A percentile compares a stretch with the other conserved stretches of the same genome.
phyloP scores from a whole-genome alignment of 2,888 invertebrate genomes.

The Rotaria magnacalcarata region DNA sequence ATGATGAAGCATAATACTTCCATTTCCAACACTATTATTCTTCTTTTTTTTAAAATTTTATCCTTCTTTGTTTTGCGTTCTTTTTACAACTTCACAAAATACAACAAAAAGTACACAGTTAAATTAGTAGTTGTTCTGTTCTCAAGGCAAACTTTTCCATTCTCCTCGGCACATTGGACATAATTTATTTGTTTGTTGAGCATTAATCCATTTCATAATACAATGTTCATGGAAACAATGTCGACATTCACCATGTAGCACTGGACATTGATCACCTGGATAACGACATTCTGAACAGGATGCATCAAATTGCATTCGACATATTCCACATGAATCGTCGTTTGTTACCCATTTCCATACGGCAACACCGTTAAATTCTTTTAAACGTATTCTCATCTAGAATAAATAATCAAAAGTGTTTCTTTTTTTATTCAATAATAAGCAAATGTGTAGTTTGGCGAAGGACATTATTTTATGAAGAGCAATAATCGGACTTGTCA shows the following conservation, averaged over 20 bases:
- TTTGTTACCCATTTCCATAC: conserved; percentile 98
- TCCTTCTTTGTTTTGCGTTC: not conserved
- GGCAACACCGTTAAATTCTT: conserved; percentile 70
- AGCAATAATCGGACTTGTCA: not conserved
- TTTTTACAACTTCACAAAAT: not conserved
- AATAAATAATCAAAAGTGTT: not conserved
- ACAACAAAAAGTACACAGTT: not conserved
- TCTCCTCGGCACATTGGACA: conserved; percentile 90
- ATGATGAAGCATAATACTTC: not conserved
- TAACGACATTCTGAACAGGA: conserved; percentile 95
- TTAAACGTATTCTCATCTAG: conserved; percentile 22
- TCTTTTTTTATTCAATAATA: too few species aligned
- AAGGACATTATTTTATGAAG: too few species aligned
- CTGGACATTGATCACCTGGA: conserved; percentile 93
- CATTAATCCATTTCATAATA: conserved; percentile 97
- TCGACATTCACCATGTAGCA: conserved; percentile 94
- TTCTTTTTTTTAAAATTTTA: not conserved
- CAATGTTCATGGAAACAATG: conserved; percentile 99
- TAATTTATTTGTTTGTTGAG: conserved; percentile 63
- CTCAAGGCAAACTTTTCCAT: conserved; percentile 65
- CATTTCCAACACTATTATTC: not conserved
- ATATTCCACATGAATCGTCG: conserved; percentile 92
- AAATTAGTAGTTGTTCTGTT: not conserved
- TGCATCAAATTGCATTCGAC: conserved; percentile 95
- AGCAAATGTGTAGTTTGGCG: too few species aligned